Evolutionary conservation across 1,140 invertebrate genomes (phyloP), one percentile per base, ranked within the genome.

Genomic region (Pogonognathellus flavescens): DNA sequence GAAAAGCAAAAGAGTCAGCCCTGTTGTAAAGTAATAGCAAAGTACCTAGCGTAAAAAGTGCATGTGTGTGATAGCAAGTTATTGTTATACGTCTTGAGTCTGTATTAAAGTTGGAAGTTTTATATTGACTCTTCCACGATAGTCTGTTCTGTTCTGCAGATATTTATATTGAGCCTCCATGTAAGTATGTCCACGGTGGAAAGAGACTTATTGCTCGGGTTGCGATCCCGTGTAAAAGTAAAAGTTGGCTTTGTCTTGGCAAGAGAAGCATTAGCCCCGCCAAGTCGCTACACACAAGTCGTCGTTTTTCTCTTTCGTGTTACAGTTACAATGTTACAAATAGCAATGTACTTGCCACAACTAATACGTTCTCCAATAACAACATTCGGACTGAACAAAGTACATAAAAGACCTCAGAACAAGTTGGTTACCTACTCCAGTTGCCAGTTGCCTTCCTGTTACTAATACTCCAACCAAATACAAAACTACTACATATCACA

Each of bases 301-400:
- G 53, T 57, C 53, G 11, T 57, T 66, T 66, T 66, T 66, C 62
- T 66, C 62, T 66, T 66, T 66, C 62, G 62, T 66, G 62, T 66
- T 25, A 4, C 10, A 66, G 16, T 14, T 16, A 76, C 70, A 76
- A 76, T n/a, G 70, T 76, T 76, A 76, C 70, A 76, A 76, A 76
- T 76, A 76, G 70, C 41, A 76, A n/a, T 76, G 70, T 13, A 50
- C 70, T n/a, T 50, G 70, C 25, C 70, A 76, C 41, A 76, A 76
- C 70, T 76, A 76, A 76, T 76, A 50, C 70, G 49, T 76, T 76
- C 70, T 76, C 70, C 41, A n/a, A 76, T 76, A 76, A 76, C 70
- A 49, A 76, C 70, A 76, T 76, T 76, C 18, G 31, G 70, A 76
- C 70, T 49, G 22, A 49, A 72, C 66, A 72, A 72, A 72, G n/a